These are phyloP conservation scores for Apodemus speciosus DNA, from an alignment of 2,113 vertebrate species.

Conservation along the genomic window DNA sequence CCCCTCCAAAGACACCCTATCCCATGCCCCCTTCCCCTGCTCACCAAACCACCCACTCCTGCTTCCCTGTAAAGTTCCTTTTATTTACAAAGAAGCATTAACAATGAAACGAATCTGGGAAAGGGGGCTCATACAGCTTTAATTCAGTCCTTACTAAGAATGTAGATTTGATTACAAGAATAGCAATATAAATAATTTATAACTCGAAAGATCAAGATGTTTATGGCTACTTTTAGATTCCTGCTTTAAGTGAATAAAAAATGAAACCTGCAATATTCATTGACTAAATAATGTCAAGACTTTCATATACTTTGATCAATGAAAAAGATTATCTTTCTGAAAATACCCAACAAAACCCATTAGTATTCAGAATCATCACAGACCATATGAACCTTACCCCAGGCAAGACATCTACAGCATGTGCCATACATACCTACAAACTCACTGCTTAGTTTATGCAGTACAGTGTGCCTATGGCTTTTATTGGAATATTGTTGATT, in stretches of 20 bases:
- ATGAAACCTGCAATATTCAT: neutral
- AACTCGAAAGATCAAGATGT: neutral
- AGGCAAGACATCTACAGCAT: neutral
- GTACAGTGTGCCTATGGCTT: neutral
- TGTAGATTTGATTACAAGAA: neutral
- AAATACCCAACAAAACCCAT: neutral
- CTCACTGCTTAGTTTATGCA: neutral
- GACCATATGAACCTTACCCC: neutral
- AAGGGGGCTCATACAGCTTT: neutral
- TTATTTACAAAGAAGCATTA: neutral
- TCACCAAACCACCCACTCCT: too few relatives aligned
- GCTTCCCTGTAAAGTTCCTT: neutral
- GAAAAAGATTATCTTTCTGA: neutral
- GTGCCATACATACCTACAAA: neutral
- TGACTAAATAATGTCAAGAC: conserved; percentile 17
- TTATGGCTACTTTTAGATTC: neutral
- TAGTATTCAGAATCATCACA: neutral
- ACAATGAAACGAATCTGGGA: neutral
- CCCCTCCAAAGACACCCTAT: too few relatives aligned
- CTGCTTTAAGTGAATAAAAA: neutral
- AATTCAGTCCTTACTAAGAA: neutral
- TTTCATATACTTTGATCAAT: neutral
- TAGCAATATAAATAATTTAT: neutral
- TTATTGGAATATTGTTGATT: neutral
- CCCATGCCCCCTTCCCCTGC: too few relatives aligned